A percentile compares a stretch with the other conserved stretches of the same genome.
Evolutionary conservation across 2,888 invertebrate genomes (phyloP).

Genomic region (Acronicta aceris): DNA sequence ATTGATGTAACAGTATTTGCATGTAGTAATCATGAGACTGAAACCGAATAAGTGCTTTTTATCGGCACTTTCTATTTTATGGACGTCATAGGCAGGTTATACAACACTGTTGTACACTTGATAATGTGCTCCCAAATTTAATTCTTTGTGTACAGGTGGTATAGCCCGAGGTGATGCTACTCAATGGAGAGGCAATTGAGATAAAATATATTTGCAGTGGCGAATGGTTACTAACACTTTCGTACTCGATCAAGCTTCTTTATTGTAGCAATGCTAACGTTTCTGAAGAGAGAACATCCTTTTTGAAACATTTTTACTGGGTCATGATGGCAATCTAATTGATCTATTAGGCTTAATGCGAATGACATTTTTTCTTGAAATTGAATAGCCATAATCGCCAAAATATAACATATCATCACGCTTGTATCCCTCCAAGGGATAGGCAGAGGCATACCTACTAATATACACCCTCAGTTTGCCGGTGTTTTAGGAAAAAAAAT

Average conservation of each 20-base stretch:
- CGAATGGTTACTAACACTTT: neutral
- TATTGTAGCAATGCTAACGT: too few species aligned
- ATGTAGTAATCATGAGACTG: constrained; percentile 65
- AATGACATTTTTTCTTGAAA: too few species aligned
- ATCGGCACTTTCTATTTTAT: constrained; percentile 74
- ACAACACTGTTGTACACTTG: constrained; percentile 51
- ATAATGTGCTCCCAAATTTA: constrained; percentile 66
- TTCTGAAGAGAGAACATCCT: too few species aligned
- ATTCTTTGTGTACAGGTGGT: constrained; percentile 54
- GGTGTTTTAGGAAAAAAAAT: too few species aligned
- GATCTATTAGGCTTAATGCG: too few species aligned
- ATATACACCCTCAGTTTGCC: too few species aligned
- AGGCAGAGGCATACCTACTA: too few species aligned
- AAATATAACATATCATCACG: too few species aligned
- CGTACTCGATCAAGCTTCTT: neutral
- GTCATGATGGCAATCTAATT: too few species aligned
- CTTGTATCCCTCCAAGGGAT: too few species aligned
- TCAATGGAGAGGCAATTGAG: neutral
- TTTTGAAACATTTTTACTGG: too few species aligned
- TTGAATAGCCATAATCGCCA: too few species aligned
- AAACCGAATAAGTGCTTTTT: constrained; percentile 66
- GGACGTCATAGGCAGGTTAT: constrained; percentile 63
- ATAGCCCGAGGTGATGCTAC: constrained; percentile 9
- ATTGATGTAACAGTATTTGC: constrained; percentile 68
- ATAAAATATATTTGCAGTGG: neutral